These are phyloP conservation scores for Prunella strophiata DNA, from an alignment of 2,797 vertebrate genomes.

Conservation along the genomic window DNA sequence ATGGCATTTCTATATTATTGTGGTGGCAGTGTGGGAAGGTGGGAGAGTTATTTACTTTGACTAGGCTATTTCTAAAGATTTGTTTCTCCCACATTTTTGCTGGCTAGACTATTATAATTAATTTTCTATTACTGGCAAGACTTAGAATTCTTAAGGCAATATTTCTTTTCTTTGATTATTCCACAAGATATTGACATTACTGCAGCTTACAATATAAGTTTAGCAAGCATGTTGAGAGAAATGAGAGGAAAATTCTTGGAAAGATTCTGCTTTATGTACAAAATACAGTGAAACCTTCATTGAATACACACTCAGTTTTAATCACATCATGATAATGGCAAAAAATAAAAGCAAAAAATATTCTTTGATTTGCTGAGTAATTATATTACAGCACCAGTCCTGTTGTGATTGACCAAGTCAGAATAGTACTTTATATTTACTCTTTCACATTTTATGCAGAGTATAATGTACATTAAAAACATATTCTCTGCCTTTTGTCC, in stretches of 20 bases:
- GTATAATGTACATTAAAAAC: neutral
- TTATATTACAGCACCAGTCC: neutral
- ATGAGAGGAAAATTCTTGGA: neutral
- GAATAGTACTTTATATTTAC: neutral
- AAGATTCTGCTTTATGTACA: neutral
- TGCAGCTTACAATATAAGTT: neutral
- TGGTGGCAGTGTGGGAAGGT: neutral
- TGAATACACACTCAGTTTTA: neutral
- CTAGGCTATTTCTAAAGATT: neutral
- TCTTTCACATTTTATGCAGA: neutral
- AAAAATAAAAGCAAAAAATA: neutral
- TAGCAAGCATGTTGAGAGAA: neutral
- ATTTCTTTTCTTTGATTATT: neutral
- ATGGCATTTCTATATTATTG: neutral
- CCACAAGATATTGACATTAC: neutral
- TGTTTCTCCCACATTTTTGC: neutral
- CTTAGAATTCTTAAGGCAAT: neutral
- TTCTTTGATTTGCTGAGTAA: neutral
- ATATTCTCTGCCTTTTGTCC: neutral
- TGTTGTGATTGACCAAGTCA: neutral
- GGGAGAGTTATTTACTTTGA: neutral
- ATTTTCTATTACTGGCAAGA: neutral
- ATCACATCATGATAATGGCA: neutral
- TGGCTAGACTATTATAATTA: neutral
- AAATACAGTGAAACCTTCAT: neutral